These are phyloP conservation scores for Echinops telfairi DNA, from an alignment of 2,113 vertebrate species.

Conservation along the genomic window DNA sequence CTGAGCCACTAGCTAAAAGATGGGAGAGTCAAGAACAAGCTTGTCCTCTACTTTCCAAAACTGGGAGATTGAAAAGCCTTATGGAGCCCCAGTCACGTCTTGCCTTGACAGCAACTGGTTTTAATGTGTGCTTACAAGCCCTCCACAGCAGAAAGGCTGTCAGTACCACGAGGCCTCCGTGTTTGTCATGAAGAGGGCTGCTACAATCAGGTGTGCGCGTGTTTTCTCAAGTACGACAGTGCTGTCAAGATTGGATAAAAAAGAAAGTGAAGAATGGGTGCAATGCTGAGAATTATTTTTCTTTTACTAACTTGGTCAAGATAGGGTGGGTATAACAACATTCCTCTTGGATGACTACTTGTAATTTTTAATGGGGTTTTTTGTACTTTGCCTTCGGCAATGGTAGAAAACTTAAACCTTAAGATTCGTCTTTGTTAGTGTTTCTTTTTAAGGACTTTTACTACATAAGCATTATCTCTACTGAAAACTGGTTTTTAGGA, in stretches of 20 bases:
- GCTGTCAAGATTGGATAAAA: neutral
- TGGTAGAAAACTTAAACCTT: neutral
- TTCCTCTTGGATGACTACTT: neutral
- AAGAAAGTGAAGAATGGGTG: slow-evolving; percentile 6
- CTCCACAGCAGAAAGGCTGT: neutral
- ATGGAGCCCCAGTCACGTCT: neutral
- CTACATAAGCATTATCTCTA: slow-evolving; percentile 10
- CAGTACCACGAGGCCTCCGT: neutral
- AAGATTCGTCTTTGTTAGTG: neutral
- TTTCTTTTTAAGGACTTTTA: neutral
- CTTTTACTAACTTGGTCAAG: neutral
- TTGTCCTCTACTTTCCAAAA: neutral
- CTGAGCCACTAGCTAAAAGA: neutral
- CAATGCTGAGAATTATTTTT: neutral
- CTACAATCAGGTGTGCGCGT: neutral
- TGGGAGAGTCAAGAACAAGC: neutral
- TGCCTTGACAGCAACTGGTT: neutral
- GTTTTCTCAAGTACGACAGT: neutral
- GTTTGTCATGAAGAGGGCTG: neutral
- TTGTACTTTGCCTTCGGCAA: neutral
- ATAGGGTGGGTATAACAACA: neutral
- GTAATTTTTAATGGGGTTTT: neutral
- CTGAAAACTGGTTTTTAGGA: neutral
- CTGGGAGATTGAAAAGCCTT: neutral
- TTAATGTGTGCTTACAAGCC: neutral